These are phyloP conservation scores for Troilus luridus DNA, from an alignment of 2,888 invertebrate species.

Conservation along the genomic window DNA sequence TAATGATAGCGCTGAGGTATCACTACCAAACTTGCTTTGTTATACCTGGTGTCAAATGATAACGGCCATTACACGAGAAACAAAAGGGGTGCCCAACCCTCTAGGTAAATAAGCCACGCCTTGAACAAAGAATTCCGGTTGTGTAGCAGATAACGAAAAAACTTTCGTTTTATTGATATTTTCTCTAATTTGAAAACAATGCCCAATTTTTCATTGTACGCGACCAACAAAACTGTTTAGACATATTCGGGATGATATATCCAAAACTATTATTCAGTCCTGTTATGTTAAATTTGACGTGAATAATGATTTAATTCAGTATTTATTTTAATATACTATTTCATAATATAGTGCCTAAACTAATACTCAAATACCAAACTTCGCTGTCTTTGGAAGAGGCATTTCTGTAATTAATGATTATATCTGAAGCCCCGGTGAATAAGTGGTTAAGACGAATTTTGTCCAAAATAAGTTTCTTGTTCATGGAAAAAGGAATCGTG, in stretches of 20 bases:
- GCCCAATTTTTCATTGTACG: background rate
- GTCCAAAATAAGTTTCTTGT: too few relatives aligned
- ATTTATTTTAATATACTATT: background rate
- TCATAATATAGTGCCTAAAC: too few relatives aligned
- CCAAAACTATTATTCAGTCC: background rate
- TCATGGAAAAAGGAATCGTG: too few relatives aligned
- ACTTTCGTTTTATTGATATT: background rate
- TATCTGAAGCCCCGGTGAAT: too few relatives aligned
- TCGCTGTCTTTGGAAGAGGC: too few relatives aligned
- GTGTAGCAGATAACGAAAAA: background rate
- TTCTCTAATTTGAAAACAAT: background rate
- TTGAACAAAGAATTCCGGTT: background rate
- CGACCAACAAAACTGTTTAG: background rate
- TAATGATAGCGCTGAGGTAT: background rate
- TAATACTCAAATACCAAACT: too few relatives aligned
- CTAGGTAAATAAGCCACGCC: constrained; percentile 16
- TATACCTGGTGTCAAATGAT: background rate
- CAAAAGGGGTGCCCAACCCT: constrained; percentile 11
- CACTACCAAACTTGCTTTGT: background rate
- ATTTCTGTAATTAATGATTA: too few relatives aligned
- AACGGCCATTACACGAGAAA: background rate
- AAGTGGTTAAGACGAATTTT: too few relatives aligned
- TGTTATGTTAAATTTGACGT: background rate
- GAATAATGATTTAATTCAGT: background rate
- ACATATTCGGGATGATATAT: background rate